Evolutionary conservation across 2,888 invertebrate species (phyloP).

Genomic region (Tanypteryx hageni): DNA sequence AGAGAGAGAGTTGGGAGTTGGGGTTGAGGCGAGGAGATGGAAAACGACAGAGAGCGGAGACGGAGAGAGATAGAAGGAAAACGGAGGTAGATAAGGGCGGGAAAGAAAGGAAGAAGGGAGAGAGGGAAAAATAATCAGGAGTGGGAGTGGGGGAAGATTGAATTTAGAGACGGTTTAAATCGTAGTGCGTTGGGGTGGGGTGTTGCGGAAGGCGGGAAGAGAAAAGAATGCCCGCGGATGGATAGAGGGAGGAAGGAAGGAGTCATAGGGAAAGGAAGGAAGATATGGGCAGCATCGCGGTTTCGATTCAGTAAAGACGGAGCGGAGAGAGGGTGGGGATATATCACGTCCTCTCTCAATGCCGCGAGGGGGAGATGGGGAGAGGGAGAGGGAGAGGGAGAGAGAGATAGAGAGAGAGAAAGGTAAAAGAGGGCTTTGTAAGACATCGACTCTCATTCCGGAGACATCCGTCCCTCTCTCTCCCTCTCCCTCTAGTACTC

Average conservation of each 20-base stretch:
- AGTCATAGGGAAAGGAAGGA: not conserved
- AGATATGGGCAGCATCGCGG: slow-evolving; percentile 18
- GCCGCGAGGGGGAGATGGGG: not conserved
- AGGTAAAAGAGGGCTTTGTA: not conserved
- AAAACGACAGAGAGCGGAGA: not conserved
- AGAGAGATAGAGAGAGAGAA: not conserved
- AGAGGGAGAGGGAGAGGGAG: not conserved
- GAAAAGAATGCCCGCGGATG: not conserved
- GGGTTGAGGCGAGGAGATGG: not conserved
- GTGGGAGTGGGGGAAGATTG: not conserved
- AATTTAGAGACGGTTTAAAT: too few relatives aligned
- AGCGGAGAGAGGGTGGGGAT: not conserved
- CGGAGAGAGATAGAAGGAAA: not conserved
- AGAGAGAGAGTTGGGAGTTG: not conserved
- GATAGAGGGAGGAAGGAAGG: not conserved
- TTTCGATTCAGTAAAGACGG: slow-evolving; percentile 10
- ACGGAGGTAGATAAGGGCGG: not conserved
- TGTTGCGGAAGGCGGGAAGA: not conserved
- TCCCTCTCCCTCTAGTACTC: not conserved
- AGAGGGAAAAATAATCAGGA: not conserved
- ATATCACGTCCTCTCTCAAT: not conserved
- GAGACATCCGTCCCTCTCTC: not conserved
- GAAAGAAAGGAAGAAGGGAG: not conserved
- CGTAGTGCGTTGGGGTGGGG: not conserved
- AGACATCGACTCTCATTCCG: not conserved